Base-by-base conservation (phyloP, 2,797 vertebrate species). In the Erethizon dorsatum region DNA sequence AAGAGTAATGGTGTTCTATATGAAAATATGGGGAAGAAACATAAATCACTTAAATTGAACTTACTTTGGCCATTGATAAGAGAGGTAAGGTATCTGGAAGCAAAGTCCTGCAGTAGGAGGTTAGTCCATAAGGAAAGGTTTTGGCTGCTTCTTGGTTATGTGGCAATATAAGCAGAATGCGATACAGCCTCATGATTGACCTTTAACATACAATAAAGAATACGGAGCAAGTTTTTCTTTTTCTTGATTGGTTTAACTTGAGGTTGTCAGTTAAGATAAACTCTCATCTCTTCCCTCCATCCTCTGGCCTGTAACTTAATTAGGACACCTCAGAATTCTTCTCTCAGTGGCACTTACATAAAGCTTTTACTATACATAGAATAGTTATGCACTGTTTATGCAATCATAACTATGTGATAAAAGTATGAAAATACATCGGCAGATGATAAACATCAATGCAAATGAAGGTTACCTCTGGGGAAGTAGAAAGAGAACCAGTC, bases 401-500 rank as follows among this genome's bases (percentile, higher is more conserved):
- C 52, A 52, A 15, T 45, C 37, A n/a, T 4, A 33, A 56, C 14
- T 20, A 3, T 8, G 69, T n/a, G 17, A 83, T 3, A 9, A n/a
- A 67, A 18, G 33, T 26, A 18, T 57, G 6, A 26, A 82, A 33
- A 77, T 2, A 4, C 1, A 18, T 10, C 10, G 8, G 28, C 6
- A 31, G 12, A 0, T 31, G 52, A 4, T 10, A 14, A 50, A 41
- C 6, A 4, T 0, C 50, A 52, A 3, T 24, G 56, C 90, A 75
- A 47, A 20, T 3, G 6, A 63, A 0, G 10, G 54, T 10, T 2
- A 47, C 20, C 20, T 57, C 28, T 6, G 33, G 26, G 67, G 18
- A 57, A 26, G 50, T 0, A 12, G 59, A 47, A 3, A 4, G 2
- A 50, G 26, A 24, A 33, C 2, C 0, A 22, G 41, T 26, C 24